Percentiles rank a stretch among this genome's conserved stretches.
These are phyloP conservation scores for Lepidurus apus DNA, from an alignment of 1,140 invertebrate species.

Conservation along the genomic window DNA sequence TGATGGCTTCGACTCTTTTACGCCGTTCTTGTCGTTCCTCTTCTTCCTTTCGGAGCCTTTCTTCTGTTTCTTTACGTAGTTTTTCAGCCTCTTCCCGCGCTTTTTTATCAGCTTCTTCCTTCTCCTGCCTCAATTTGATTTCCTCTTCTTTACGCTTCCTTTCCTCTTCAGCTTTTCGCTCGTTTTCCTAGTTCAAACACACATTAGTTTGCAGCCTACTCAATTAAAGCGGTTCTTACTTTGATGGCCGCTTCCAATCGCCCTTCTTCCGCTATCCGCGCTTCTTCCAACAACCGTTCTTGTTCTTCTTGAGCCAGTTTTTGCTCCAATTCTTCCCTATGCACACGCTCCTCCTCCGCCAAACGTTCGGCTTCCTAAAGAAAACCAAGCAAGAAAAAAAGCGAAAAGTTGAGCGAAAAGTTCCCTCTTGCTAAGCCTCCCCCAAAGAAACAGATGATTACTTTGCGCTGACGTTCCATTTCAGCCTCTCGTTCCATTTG, in stretches of 20 bases:
- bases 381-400: constrained; percentile 37
- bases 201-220: constrained; percentile 39
- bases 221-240: not conserved
- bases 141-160: constrained; percentile 58
- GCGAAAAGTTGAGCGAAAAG: constrained; percentile 22
- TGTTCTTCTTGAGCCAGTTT: constrained; percentile 68
- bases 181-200: constrained; percentile 48
- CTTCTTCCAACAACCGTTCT: constrained; percentile 60
- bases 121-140: constrained; percentile 60
- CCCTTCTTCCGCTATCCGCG: constrained; percentile 65
- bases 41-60: constrained; percentile 68
- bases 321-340: constrained; percentile 75
- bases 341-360: constrained; percentile 64
- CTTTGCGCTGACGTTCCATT: constrained; percentile 64
- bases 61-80: constrained; percentile 63
- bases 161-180: constrained; percentile 63
- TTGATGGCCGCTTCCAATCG: constrained; percentile 48
- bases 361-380: constrained; percentile 62
- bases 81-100: constrained; percentile 69
- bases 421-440: not conserved
- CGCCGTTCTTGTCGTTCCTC: constrained; percentile 68
- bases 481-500: constrained; percentile 80
- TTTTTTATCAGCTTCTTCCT: constrained; percentile 68
- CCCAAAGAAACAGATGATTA: constrained; percentile 40
- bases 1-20: constrained; percentile 75